Evolutionary conservation across 2,797 vertebrate species (phyloP).

Genomic region (Melanotaenia boesemani): DNA sequence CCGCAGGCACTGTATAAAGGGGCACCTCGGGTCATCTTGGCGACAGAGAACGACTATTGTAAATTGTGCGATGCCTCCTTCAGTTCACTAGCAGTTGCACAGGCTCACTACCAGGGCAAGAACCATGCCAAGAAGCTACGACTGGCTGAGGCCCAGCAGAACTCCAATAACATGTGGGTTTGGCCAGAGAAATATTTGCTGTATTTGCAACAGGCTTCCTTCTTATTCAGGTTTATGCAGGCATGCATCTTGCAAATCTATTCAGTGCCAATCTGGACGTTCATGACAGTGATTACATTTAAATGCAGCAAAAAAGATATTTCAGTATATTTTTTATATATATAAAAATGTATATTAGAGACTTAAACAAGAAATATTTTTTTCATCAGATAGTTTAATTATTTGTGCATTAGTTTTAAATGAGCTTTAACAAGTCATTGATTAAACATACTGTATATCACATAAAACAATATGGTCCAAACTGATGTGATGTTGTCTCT

Average conservation of each 20-base stretch:
- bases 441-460: not conserved
- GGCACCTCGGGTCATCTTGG: conserved; percentile 93
- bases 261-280: not conserved
- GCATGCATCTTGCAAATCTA: conserved; percentile 1
- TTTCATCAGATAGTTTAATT: too few relatives aligned
- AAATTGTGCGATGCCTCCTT: conserved; percentile 98
- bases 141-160: conserved; percentile 92
- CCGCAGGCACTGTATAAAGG: conserved; percentile 87
- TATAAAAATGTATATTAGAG: too few relatives aligned
- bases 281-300: not conserved
- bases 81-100: conserved; percentile 95
- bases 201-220: not conserved
- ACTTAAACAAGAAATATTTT: too few relatives aligned
- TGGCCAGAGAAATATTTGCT: conserved; percentile 1
- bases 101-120: conserved; percentile 98
- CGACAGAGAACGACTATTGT: conserved; percentile 98
- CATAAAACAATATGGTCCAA: not conserved
- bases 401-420: not conserved
- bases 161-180: conserved; percentile 89
- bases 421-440: not conserved
- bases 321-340: not conserved
- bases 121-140: conserved; percentile 97
- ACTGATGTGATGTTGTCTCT: conserved; percentile 1
- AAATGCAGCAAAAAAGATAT: not conserved
- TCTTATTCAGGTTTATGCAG: not conserved